Conservation (phyloP, 2,113 vertebrate species). For the Crypturellus undulatus region DNA sequence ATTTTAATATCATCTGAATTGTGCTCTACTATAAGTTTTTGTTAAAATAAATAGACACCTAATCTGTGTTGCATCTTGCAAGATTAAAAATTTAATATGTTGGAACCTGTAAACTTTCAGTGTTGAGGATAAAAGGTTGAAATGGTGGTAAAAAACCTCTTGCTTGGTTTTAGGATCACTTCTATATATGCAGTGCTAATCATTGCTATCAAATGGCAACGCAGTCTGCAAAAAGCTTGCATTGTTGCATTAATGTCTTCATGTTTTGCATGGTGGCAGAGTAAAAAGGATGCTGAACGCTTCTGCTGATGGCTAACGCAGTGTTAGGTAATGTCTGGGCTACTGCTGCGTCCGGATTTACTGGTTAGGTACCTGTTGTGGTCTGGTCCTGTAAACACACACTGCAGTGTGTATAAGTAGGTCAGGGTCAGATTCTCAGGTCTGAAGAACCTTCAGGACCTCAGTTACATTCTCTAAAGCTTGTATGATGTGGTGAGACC, state of each 20-base stretch:
- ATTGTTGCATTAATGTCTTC: background rate
- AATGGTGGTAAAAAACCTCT: background rate
- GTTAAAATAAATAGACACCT: background rate
- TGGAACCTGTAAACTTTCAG: background rate
- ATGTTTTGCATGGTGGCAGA: background rate
- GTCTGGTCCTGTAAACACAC: background rate
- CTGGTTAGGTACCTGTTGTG: background rate
- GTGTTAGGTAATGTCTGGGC: background rate
- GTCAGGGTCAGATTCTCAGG: background rate
- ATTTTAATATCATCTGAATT: background rate
- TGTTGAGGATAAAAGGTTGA: background rate
- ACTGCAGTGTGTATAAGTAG: background rate
- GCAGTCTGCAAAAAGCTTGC: background rate
- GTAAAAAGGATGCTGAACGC: background rate
- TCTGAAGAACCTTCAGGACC: background rate
- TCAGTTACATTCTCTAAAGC: background rate
- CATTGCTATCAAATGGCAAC: background rate
- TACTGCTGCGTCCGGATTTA: background rate
- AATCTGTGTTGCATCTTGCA: background rate
- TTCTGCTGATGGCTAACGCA: fast-evolving
- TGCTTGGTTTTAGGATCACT: background rate
- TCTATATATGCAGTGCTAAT: background rate
- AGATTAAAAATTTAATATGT: background rate
- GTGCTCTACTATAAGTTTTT: background rate
- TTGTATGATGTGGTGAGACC: background rate